A percentile compares a stretch with the other conserved stretches of the same genome.
Conservation (phyloP, 2,888 invertebrate genomes). For the Punctoribates punctum region DNA sequence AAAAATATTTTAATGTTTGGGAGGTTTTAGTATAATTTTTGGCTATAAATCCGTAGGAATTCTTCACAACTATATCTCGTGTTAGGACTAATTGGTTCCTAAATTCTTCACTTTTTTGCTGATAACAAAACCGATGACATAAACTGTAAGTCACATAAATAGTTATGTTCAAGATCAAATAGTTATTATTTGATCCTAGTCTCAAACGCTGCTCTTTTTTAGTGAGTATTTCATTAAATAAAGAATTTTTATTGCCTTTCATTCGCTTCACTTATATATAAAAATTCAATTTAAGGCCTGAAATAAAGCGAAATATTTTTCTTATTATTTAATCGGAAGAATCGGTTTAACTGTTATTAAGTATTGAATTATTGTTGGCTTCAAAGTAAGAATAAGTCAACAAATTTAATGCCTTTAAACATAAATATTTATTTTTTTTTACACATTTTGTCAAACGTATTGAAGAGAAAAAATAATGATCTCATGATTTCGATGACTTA, state of each 20-base stretch:
- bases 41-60: too few species aligned
- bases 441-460: background rate
- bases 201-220: background rate
- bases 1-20: too few species aligned
- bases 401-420: background rate
- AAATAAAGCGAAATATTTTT: background rate
- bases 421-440: background rate
- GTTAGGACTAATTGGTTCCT: too few species aligned
- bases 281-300: background rate
- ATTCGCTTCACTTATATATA: background rate
- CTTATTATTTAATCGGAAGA: background rate
- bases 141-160: too few species aligned
- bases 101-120: too few species aligned
- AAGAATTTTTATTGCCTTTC: constrained; percentile 9
- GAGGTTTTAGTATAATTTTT: too few species aligned
- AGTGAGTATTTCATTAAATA: background rate
- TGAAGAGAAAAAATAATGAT: background rate
- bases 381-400: background rate
- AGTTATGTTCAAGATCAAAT: too few species aligned
- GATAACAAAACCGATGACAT: too few species aligned
- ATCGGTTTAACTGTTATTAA: background rate
- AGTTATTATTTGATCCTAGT: too few species aligned
- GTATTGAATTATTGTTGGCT: background rate
- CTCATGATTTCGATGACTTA: constrained; percentile 8
- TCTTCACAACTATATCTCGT: too few species aligned